These are phyloP conservation scores for Triplophysa tibetana DNA, from an alignment of 2,113 vertebrate genomes.

Conservation along the genomic window DNA sequence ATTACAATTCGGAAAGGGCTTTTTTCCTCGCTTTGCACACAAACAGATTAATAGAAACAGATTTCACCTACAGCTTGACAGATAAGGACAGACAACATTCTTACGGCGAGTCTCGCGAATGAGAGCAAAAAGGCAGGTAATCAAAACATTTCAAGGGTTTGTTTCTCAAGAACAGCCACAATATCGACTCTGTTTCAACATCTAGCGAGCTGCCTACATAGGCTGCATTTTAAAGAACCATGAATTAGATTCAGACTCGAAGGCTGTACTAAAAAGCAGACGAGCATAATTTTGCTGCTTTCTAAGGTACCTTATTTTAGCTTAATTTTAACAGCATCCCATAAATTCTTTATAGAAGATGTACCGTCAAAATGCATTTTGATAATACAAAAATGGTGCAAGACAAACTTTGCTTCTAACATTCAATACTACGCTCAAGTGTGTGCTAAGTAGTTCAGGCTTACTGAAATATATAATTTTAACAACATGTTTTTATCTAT, in stretches of 20 bases:
- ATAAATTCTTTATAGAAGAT: neutral
- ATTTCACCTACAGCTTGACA: conserved; percentile 31
- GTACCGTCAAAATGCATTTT: too few relatives aligned
- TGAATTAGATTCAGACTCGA: neutral
- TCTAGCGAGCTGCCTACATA: neutral
- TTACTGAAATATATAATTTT: too few relatives aligned
- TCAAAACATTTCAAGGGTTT: conserved; percentile 43
- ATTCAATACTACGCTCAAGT: too few relatives aligned
- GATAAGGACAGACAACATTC: conserved; percentile 33
- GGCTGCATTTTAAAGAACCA: neutral
- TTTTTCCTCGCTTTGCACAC: conserved; percentile 33
- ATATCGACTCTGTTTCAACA: neutral
- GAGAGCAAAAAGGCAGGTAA: conserved; percentile 5
- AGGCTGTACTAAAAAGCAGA: neutral
- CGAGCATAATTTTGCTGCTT: neutral
- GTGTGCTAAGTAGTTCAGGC: too few relatives aligned
- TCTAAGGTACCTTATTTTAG: neutral
- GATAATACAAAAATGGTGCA: too few relatives aligned
- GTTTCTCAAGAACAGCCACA: conserved; percentile 20
- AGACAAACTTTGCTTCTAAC: too few relatives aligned
- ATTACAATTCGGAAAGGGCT: conserved; percentile 44
- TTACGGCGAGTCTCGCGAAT: conserved; percentile 8
- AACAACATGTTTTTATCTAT: too few relatives aligned
- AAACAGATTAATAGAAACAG: conserved; percentile 19
- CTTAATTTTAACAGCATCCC: neutral